Percentiles rank a stretch among this genome's conserved stretches.
phyloP scores from a whole-genome alignment of 2,888 invertebrate species.

The Tenthredo mesomela region DNA sequence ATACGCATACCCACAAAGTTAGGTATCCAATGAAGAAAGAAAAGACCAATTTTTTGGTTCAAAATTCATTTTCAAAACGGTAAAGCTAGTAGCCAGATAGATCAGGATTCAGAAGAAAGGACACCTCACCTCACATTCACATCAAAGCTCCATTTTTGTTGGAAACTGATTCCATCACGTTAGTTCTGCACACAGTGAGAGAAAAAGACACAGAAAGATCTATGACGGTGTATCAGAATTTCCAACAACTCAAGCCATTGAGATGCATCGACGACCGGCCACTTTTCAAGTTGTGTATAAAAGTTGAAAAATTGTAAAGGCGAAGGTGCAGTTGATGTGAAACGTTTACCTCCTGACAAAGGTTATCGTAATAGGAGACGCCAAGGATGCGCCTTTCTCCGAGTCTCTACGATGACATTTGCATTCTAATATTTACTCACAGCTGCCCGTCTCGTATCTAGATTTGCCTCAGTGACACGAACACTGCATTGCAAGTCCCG shows the following conservation, averaged over 20 bases:
- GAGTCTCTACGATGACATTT: conserved; percentile 34
- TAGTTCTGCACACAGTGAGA: not conserved
- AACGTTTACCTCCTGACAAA: conserved; percentile 39
- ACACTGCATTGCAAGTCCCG: not conserved
- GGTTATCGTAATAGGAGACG: conserved; percentile 29
- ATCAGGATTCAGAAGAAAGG: not conserved
- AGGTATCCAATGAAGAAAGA: not conserved
- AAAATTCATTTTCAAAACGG: not conserved
- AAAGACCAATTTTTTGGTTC: not conserved
- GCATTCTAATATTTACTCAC: conserved; percentile 34
- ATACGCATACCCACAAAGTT: not conserved
- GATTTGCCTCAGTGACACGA: not conserved
- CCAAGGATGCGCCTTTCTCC: conserved; percentile 51
- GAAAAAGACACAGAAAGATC: not conserved
- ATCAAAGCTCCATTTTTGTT: not conserved
- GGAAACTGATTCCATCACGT: not conserved
- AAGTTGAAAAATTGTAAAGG: not conserved
- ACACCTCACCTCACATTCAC: not conserved
- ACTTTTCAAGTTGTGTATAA: not conserved
- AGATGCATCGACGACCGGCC: not conserved
- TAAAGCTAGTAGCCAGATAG: not conserved
- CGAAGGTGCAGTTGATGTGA: conserved; percentile 15
- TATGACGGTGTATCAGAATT: not conserved
- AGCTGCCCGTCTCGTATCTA: not conserved
- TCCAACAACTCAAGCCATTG: not conserved